Evolutionary conservation across 2,888 invertebrate species (phyloP).

Genomic region (Flexamia atlantica): DNA sequence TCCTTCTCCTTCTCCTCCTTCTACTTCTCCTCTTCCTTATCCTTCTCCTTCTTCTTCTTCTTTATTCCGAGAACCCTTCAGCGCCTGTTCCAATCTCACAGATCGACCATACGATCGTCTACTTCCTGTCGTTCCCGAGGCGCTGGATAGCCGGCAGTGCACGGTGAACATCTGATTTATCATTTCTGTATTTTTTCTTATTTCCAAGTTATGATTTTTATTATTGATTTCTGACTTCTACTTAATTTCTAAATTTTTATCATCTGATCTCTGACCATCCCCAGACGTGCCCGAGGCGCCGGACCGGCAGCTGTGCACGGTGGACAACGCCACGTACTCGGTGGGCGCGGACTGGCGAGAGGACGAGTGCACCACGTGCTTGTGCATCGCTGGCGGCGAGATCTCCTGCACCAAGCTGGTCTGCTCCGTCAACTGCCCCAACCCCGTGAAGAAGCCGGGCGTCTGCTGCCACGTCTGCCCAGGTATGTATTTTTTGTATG

Average conservation of each 20-base stretch:
- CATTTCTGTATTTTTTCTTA: too few relatives aligned
- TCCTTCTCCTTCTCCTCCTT: too few relatives aligned
- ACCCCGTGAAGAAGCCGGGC: conserved; percentile 63
- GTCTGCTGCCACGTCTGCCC: conserved; percentile 66
- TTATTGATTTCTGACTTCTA: too few relatives aligned
- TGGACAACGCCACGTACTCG: conserved; percentile 69
- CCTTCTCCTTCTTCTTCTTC: too few relatives aligned
- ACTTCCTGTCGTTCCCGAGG: conserved; percentile 18
- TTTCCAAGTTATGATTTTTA: too few relatives aligned
- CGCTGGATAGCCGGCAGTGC: conserved; percentile 62
- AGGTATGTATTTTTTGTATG: conserved; percentile 50
- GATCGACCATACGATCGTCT: too few relatives aligned
- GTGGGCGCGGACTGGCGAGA: conserved; percentile 73
- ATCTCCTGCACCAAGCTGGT: conserved; percentile 67
- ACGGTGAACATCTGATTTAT: conserved; percentile 69
- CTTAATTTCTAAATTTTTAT: too few relatives aligned
- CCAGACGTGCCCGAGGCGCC: conserved; percentile 20
- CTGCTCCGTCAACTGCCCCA: conserved; percentile 66
- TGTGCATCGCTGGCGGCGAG: conserved; percentile 71
- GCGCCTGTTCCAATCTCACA: too few relatives aligned
- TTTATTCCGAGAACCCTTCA: too few relatives aligned
- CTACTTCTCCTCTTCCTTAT: too few relatives aligned
- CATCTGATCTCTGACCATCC: neutral
- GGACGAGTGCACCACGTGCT: conserved; percentile 75
- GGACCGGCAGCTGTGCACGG: conserved; percentile 64